Conservation (phyloP, 1,140 invertebrate genomes). For the Polypedilum vanderplanki region DNA sequence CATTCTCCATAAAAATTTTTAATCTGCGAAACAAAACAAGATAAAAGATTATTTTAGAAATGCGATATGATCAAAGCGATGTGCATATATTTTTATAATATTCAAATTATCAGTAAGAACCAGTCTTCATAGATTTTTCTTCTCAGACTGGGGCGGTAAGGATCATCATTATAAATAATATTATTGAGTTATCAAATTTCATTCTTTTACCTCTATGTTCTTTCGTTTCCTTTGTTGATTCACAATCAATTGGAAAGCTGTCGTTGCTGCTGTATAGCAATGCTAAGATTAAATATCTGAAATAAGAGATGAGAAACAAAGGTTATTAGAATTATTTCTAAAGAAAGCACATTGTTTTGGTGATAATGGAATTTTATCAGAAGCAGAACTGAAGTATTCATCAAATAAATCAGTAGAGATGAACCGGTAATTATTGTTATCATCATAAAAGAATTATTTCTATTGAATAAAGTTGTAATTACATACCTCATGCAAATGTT, state of each 20-base stretch:
- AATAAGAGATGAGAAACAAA: background rate
- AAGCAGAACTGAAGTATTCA: slow-evolving; percentile 21
- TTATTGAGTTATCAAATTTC: slow-evolving; percentile 18
- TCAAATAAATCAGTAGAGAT: background rate
- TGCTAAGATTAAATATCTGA: background rate
- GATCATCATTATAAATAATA: background rate
- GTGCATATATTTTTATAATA: background rate
- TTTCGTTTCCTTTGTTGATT: background rate
- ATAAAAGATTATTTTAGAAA: background rate
- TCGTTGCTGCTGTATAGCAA: background rate
- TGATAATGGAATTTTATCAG: background rate
- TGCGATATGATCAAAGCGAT: background rate
- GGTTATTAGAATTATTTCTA: background rate
- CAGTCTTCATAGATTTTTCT: slow-evolving; percentile 19
- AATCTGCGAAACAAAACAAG: background rate
- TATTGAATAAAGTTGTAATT: background rate
- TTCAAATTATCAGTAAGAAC: background rate
- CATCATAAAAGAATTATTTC: background rate
- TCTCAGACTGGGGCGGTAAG: slow-evolving; percentile 25
- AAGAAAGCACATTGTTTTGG: background rate
- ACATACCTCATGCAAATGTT: background rate
- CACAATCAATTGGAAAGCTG: background rate
- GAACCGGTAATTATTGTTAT: slow-evolving; percentile 13
- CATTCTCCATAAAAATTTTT: background rate
- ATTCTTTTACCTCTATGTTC: background rate